These are phyloP conservation scores for Ammospiza nelsoni DNA, from an alignment of 2,113 vertebrate species.

Conservation along the genomic window DNA sequence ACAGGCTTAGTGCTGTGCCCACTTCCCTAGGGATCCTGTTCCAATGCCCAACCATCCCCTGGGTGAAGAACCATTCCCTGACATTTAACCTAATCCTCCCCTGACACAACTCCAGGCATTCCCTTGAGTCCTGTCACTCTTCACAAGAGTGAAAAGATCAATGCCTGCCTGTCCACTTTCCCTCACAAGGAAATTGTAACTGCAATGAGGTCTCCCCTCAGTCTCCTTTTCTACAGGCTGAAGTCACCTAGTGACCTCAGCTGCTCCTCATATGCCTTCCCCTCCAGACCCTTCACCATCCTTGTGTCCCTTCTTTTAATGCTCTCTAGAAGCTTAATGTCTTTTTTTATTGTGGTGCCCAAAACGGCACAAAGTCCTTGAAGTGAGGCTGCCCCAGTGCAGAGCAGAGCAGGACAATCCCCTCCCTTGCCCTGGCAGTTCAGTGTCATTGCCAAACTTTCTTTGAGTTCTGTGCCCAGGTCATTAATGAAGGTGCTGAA, in stretches of 20 bases:
- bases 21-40: not conserved
- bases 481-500: not conserved
- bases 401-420: not conserved
- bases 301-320: not conserved
- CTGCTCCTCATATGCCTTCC: not conserved
- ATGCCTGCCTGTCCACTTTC: not conserved
- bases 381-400: rapidly evolving
- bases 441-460: not conserved
- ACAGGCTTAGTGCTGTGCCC: not conserved
- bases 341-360: not conserved
- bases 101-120: not conserved
- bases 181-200: not conserved
- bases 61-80: not conserved
- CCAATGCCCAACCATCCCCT: not conserved
- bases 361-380: not conserved
- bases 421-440: not conserved
- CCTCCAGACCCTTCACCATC: not conserved
- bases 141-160: not conserved
- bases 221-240: not conserved
- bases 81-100: not conserved
- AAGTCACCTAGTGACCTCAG: not conserved
- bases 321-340: not conserved
- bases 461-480: not conserved
- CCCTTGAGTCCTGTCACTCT: not conserved
- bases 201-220: not conserved